These are phyloP conservation scores for Tenrec ecaudatus DNA, from an alignment of 2,113 vertebrate genomes.

Conservation along the genomic window DNA sequence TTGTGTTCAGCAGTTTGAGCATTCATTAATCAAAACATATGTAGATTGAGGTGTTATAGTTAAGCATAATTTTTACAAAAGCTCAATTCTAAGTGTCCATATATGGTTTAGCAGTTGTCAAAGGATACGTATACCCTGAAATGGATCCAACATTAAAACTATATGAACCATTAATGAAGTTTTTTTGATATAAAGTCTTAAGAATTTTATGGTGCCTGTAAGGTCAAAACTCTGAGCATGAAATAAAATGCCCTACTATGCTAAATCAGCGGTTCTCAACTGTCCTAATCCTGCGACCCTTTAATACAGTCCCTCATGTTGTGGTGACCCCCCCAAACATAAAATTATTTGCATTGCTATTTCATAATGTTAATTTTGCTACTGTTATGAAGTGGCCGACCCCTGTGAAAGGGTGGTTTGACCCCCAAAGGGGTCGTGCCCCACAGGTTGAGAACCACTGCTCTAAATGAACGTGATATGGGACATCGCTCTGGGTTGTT, in stretches of 20 bases:
- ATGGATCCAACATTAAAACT: slow-evolving; percentile 37
- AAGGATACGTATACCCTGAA: slow-evolving; percentile 25
- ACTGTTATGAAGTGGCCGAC: too few species aligned
- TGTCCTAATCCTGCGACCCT: too few species aligned
- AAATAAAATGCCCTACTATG: slow-evolving; percentile 7
- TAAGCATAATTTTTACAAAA: slow-evolving; percentile 40
- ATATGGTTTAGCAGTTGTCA: slow-evolving; percentile 43
- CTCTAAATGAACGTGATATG: neutral
- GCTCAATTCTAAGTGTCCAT: slow-evolving; percentile 22
- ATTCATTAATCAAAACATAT: slow-evolving; percentile 9
- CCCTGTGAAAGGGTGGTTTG: too few species aligned
- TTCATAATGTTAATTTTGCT: too few species aligned
- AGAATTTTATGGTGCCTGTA: slow-evolving; percentile 3
- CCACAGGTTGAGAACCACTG: too few species aligned
- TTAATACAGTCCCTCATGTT: too few species aligned
- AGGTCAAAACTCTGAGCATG: neutral
- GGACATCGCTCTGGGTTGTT: neutral
- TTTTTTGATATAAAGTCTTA: slow-evolving; percentile 45
- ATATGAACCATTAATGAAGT: slow-evolving; percentile 20
- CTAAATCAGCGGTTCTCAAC: too few species aligned
- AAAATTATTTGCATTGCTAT: too few species aligned
- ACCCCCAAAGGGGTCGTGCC: too few species aligned
- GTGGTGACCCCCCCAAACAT: too few species aligned
- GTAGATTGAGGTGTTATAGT: neutral
- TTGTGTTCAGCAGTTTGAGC: neutral